phyloP scores from a whole-genome alignment of 2,888 invertebrate genomes.

The Caenorhabditis doughertyi region DNA sequence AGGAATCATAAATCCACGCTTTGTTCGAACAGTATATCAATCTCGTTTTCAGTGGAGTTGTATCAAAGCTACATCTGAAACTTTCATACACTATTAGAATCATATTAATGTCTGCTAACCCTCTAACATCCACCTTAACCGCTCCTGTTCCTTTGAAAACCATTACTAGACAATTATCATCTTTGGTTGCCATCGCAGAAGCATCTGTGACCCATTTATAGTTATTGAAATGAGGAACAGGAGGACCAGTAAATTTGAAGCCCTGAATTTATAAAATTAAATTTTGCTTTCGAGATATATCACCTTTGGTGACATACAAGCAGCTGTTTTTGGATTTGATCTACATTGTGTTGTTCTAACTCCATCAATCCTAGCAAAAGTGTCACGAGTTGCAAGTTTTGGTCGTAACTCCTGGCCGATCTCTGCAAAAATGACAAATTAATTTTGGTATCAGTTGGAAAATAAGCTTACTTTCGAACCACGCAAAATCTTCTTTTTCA shows the following conservation, averaged over 20 bases:
- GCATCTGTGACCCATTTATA: constrained; percentile 33
- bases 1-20: background rate
- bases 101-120: background rate
- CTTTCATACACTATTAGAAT: background rate
- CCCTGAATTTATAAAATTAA: constrained; percentile 14
- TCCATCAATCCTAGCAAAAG: constrained; percentile 33
- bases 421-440: background rate
- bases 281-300: background rate
- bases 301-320: constrained; percentile 24
- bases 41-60: background rate
- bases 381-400: background rate
- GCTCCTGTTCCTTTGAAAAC: background rate
- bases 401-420: background rate
- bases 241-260: constrained; percentile 14
- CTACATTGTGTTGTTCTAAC: background rate
- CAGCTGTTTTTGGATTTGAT: constrained; percentile 11
- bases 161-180: constrained; percentile 31
- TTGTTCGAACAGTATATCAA: background rate
- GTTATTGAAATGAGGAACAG: constrained; percentile 7
- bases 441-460: background rate
- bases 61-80: background rate
- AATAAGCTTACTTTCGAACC: background rate
- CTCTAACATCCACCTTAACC: constrained; percentile 6
- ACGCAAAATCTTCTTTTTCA: background rate
- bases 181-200: constrained; percentile 1